These are phyloP conservation scores for Synanthedon myopaeformis DNA, from an alignment of 2,888 invertebrate species.

Conservation along the genomic window DNA sequence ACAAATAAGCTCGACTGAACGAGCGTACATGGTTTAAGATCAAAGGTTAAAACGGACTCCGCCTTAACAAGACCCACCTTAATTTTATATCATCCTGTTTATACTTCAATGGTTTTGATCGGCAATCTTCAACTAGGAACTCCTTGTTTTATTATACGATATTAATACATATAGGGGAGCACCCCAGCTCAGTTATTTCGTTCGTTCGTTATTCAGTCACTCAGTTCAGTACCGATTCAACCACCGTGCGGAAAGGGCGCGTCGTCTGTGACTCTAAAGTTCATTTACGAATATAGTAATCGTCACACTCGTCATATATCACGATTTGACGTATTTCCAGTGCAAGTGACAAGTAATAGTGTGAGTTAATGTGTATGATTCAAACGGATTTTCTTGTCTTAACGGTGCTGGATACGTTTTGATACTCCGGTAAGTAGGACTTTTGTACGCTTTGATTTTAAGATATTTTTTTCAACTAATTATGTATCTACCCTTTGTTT, in stretches of 20 bases:
- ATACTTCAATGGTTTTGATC: slow-evolving; percentile 32
- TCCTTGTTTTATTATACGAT: neutral
- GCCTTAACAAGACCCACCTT: slow-evolving; percentile 28
- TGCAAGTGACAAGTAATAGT: neutral
- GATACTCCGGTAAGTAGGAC: neutral
- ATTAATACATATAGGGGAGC: neutral
- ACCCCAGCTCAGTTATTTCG: too few relatives aligned
- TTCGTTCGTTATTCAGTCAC: neutral
- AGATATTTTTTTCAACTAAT: neutral
- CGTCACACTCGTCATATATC: slow-evolving; percentile 18
- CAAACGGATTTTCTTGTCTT: too few relatives aligned
- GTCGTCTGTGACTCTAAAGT: slow-evolving; percentile 17
- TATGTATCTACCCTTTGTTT: neutral
- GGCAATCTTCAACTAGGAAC: neutral
- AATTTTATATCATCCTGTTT: slow-evolving; percentile 44
- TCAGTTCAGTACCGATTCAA: slow-evolving; percentile 30
- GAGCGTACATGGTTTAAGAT: neutral
- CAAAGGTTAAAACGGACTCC: slow-evolving; percentile 2
- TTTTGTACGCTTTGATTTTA: neutral
- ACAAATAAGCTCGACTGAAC: neutral
- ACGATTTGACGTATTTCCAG: slow-evolving; percentile 14
- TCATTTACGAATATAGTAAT: slow-evolving; percentile 47
- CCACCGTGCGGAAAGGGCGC: slow-evolving; percentile 27
- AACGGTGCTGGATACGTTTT: too few relatives aligned
- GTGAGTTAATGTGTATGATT: neutral